Evolutionary conservation across 2,797 vertebrate genomes (phyloP).

Genomic region (Rachycentron canadum): DNA sequence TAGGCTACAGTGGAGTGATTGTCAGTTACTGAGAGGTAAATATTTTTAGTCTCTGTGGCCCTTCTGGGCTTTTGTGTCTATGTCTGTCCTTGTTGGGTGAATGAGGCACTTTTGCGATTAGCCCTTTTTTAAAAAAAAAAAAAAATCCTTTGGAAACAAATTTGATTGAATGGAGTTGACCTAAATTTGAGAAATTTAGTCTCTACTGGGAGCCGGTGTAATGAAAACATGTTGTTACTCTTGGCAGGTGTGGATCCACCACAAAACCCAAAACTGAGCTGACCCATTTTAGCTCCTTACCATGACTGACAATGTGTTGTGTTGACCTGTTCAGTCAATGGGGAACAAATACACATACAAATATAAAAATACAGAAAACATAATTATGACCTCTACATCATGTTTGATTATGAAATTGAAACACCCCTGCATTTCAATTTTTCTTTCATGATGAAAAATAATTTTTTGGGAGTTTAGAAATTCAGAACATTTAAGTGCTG

Average conservation of each 20-base stretch:
- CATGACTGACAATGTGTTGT: slow-evolving; percentile 6
- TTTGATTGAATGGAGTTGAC: slow-evolving; percentile 31
- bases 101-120: slow-evolving; percentile 5
- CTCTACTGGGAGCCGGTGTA: slow-evolving; percentile 4
- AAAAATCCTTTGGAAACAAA: slow-evolving; percentile 12
- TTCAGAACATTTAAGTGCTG: neutral
- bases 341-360: neutral
- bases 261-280: slow-evolving; percentile 39
- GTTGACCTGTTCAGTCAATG: neutral
- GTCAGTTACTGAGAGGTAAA: slow-evolving; percentile 36
- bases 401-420: neutral
- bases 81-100: slow-evolving; percentile 20
- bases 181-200: slow-evolving; percentile 38
- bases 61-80: neutral
- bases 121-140: neutral
- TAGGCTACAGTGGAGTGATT: slow-evolving; percentile 23
- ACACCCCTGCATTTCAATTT: neutral
- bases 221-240: slow-evolving; percentile 47
- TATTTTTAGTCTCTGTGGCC: slow-evolving; percentile 19
- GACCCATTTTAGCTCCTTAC: slow-evolving; percentile 47
- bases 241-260: slow-evolving; percentile 36
- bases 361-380: neutral
- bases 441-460: neutral
- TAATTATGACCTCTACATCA: neutral
- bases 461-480: neutral